Evolutionary conservation across 2,797 vertebrate species (phyloP), one percentile per base, ranked within the genome.

Genomic region (Apodemus agrarius): DNA sequence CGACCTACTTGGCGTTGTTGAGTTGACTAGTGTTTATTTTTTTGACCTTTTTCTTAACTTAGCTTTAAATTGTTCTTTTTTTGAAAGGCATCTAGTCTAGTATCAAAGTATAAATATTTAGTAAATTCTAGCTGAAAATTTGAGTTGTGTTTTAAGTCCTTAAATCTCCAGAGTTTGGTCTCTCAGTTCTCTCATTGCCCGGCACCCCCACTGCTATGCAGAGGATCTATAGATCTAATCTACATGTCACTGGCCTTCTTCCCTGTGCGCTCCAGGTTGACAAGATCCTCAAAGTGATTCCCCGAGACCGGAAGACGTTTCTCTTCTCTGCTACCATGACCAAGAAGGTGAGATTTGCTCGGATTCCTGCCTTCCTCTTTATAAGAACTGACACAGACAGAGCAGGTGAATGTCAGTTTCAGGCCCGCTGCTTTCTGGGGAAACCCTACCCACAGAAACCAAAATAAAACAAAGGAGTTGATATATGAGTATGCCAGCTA

Each of bases 241-340:
- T 75, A n/a, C 75, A 5, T 43, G 52, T 84, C 54, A 43, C 67
- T 80, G 43, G 0, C 3, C 1, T 86, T 94, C 87, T 80, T 90
- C 93, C 90, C 31, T 96, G 90, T 97, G 91, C 49, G 46, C 97
- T 31, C 37, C 84, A 99, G 99, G 99, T 99, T 96, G 99, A 99
- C 98, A 99, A 99, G 98, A 99, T 99, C 96, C 90, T 99, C 90
- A 99, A 99, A 98, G 99, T 99, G 97, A 99, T 99, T 98, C 99
- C 99, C 57, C 99, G 99, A 98, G 99, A 99, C 17, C 99, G 99
- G 95, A 99, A 98, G 65, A 99, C 99, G 0, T 99, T 99, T 95
- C 98, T 99, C 46, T 99, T 99, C 98, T 99, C 99, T 63, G 99
- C 99, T 93, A 99, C 99, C 26, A 99, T 99, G 99, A 99, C 99